A percentile compares a stretch with the other conserved stretches of the same genome.
phyloP scores from a whole-genome alignment of 1,140 invertebrate genomes.

The Brachionus sp. region DNA sequence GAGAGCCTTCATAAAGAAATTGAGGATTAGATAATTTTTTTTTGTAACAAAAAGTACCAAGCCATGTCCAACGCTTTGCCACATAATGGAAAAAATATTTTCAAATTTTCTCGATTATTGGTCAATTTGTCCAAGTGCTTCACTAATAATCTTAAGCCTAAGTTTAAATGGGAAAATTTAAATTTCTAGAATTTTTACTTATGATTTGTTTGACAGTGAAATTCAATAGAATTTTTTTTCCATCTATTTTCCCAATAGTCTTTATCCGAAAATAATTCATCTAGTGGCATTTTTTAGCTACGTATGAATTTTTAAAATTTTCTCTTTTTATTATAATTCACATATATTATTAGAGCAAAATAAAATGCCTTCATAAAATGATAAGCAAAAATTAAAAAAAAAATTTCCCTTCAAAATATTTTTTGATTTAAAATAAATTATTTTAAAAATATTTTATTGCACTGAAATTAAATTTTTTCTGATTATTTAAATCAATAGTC shows the following conservation, averaged over 20 bases:
- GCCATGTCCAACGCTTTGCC: slow-evolving; percentile 38
- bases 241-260: neutral
- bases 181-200: neutral
- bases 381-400: no score
- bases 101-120: slow-evolving; percentile 7
- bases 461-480: no score
- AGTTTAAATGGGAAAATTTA: neutral
- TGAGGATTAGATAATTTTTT: neutral
- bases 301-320: neutral
- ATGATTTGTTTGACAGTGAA: neutral
- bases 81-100: slow-evolving; percentile 24
- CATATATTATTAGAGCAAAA: neutral
- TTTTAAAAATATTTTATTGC: no score
- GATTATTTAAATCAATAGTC: no score
- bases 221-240: neutral
- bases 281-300: neutral
- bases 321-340: neutral
- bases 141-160: neutral
- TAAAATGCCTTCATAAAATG: no score
- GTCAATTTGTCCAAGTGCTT: slow-evolving; percentile 21
- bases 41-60: slow-evolving; percentile 1
- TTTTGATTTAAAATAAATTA: no score
- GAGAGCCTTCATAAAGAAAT: neutral
- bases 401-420: no score
- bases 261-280: neutral